Percentiles rank a stretch among this genome's conserved stretches.
These are phyloP conservation scores for Danio albolineatus DNA, from an alignment of 2,797 vertebrate genomes.

Conservation along the genomic window DNA sequence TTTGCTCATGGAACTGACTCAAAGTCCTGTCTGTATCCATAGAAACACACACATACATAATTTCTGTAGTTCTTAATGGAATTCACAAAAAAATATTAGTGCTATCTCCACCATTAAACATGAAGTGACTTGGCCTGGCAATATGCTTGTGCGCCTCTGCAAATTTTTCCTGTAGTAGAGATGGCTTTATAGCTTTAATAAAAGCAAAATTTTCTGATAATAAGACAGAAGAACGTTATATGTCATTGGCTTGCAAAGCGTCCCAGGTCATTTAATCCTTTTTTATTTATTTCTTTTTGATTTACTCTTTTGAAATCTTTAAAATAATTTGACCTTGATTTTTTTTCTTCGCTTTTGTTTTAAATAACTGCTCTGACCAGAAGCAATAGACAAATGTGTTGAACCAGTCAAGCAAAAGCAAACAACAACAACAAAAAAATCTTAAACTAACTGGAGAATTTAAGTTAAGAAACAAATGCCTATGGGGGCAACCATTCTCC, in stretches of 20 bases:
- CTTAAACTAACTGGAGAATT: not conserved
- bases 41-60: too few relatives aligned
- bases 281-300: not conserved
- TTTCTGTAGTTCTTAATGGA: too few relatives aligned
- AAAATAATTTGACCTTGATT: not conserved
- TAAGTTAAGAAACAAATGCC: not conserved
- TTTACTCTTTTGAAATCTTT: not conserved
- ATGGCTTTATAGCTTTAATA: not conserved
- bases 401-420: not conserved
- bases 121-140: not conserved
- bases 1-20: too few relatives aligned
- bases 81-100: not conserved
- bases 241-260: not conserved
- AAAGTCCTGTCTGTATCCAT: too few relatives aligned
- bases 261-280: not conserved
- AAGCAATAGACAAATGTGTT: not conserved
- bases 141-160: not conserved
- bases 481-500: not conserved
- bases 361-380: not conserved
- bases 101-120: not conserved
- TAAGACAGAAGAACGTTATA: not conserved
- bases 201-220: not conserved
- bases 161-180: not conserved
- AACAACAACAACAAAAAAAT: not conserved
- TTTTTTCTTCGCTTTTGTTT: too few relatives aligned